A percentile compares a stretch with the other conserved stretches of the same genome.
phyloP scores from a whole-genome alignment of 1,140 invertebrate genomes.

The Sarcophaga peregrina region DNA sequence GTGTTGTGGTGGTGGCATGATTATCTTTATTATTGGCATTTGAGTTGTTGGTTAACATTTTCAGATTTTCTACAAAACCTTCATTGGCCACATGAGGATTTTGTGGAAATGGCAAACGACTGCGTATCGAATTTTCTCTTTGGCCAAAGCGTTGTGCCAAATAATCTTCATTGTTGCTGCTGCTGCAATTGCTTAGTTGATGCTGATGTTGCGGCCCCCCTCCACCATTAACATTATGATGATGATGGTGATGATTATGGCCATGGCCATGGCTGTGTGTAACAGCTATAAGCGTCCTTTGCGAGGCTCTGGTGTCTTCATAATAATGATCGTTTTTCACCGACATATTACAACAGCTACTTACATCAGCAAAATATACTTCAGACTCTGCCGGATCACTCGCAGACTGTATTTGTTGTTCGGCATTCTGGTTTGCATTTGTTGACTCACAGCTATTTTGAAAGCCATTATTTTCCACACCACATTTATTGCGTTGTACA shows the following conservation, averaged over 20 bases:
- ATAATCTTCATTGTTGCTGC: conserved; percentile 69
- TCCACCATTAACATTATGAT: conserved; percentile 41
- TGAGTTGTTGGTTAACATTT: conserved; percentile 53
- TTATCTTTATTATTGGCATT: conserved; percentile 44
- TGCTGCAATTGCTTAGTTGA: conserved; percentile 57
- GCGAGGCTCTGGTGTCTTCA: conserved; percentile 56
- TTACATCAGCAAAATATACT: conserved; percentile 86
- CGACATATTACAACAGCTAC: conserved; percentile 83
- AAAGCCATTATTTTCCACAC: conserved; percentile 62
- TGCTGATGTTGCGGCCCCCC: conserved; percentile 50
- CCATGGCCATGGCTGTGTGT: conserved; percentile 35
- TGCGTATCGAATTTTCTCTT: conserved; percentile 70
- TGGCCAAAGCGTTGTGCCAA: conserved; percentile 69
- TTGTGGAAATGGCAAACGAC: conserved; percentile 71
- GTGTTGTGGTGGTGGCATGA: conserved; percentile 50
- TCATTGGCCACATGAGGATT: conserved; percentile 59
- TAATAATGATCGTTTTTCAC: conserved; percentile 71
- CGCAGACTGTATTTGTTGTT: not conserved
- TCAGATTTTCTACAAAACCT: conserved; percentile 53
- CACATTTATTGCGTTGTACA: conserved; percentile 43
- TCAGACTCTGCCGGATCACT: conserved; percentile 76
- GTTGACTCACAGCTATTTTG: conserved; percentile 52
- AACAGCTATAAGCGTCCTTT: conserved; percentile 29
- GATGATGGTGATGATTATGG: not conserved
- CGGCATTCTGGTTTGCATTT: not conserved